These are phyloP conservation scores for Brachypteracias leptosomus DNA, from an alignment of 2,113 vertebrate species.

Conservation along the genomic window DNA sequence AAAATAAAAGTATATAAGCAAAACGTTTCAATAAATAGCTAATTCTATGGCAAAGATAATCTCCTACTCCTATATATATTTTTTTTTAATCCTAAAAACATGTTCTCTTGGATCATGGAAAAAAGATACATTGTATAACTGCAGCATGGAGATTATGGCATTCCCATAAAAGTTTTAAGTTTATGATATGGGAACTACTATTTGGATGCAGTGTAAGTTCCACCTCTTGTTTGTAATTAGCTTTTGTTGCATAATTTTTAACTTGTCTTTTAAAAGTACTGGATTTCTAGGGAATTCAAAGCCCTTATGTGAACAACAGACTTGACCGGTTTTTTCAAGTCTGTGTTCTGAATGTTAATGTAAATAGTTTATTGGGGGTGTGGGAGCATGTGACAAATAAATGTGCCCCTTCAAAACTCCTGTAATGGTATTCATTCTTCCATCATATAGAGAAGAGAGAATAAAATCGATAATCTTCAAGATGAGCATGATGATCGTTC, in stretches of 20 bases:
- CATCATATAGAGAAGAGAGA: not conserved
- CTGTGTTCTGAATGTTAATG: not conserved
- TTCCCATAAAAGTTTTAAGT: not conserved
- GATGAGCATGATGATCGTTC: not conserved
- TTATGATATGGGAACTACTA: not conserved
- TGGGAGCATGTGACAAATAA: not conserved
- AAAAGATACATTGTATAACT: not conserved
- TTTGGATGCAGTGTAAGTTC: not conserved
- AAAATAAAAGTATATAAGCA: not conserved
- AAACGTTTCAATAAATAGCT: not conserved
- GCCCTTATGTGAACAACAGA: not conserved
- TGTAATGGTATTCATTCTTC: not conserved
- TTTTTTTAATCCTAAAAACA: not conserved
- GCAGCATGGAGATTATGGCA: not conserved
- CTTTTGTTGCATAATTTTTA: not conserved
- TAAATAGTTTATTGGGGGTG: not conserved
- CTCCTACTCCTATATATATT: not conserved
- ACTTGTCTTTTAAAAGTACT: not conserved
- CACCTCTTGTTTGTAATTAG: not conserved
- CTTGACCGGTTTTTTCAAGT: not conserved
- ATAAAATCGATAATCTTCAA: not conserved
- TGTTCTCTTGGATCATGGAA: not conserved
- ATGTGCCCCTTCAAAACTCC: not conserved
- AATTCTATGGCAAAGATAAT: not conserved
- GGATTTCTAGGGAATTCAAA: not conserved